phyloP scores from a whole-genome alignment of 2,888 invertebrate genomes.

The Sarcophaga rosellei region DNA sequence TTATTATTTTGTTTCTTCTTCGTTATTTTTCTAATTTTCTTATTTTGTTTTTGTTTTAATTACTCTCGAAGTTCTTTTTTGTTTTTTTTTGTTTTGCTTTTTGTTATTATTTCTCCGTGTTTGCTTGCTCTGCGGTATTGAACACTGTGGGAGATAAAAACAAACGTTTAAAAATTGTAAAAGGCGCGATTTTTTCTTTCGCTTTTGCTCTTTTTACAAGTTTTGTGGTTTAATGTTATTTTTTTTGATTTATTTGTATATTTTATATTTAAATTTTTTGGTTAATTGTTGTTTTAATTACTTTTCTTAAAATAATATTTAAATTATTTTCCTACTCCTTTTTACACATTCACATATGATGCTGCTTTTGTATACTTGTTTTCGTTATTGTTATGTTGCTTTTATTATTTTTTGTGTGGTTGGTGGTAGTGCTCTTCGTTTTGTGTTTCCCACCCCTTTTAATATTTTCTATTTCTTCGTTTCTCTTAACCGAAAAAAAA shows the following conservation, averaged over 20 bases:
- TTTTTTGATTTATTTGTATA: background rate
- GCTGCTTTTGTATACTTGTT: constrained; percentile 6
- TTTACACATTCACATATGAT: constrained; percentile 33
- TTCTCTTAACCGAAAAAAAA: constrained; percentile 7
- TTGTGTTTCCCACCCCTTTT: constrained; percentile 44
- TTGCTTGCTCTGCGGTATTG: background rate
- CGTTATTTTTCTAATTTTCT: background rate
- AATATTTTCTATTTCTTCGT: constrained; percentile 21
- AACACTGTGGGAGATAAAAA: constrained; percentile 10
- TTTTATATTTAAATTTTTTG: background rate
- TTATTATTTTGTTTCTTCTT: background rate
- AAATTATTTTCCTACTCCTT: constrained; percentile 19
- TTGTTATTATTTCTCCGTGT: background rate
- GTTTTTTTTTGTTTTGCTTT: constrained; percentile 16
- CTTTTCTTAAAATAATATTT: constrained; percentile 35
- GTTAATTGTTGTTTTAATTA: constrained; percentile 18
- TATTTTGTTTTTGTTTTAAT: constrained; percentile 23
- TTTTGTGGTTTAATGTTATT: background rate
- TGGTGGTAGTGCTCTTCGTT: constrained; percentile 50
- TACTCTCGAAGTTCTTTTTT: background rate
- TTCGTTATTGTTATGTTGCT: constrained; percentile 46
- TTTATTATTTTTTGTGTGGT: constrained; percentile 42
- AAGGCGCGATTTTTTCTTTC: constrained; percentile 45
- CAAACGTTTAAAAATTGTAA: background rate
- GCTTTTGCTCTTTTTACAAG: background rate